These are phyloP conservation scores for Cardiocondyla obscurior DNA, from an alignment of 1,140 invertebrate species.

Conservation along the genomic window DNA sequence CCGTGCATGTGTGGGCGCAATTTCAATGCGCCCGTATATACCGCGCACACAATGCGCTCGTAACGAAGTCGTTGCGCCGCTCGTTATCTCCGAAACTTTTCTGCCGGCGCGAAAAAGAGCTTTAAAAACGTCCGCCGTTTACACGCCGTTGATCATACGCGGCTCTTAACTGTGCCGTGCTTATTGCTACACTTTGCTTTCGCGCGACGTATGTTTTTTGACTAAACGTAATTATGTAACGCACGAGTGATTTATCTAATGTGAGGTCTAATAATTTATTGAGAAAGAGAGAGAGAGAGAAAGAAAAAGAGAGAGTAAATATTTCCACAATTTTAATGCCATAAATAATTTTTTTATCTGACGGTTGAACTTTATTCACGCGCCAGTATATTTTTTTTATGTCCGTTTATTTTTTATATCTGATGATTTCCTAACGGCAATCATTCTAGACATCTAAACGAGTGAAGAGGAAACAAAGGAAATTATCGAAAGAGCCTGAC, in stretches of 20 bases:
- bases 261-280: neutral
- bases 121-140: neutral
- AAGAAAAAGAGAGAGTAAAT: no score
- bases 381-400: neutral
- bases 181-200: neutral
- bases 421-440: neutral
- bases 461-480: neutral
- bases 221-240: neutral
- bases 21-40: constrained; percentile 14
- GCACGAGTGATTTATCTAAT: neutral
- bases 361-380: neutral
- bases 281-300: no score
- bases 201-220: neutral
- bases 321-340: neutral
- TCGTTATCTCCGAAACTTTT: constrained; percentile 41
- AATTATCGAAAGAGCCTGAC: neutral
- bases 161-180: neutral
- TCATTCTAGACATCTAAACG: neutral
- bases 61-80: constrained; percentile 29
- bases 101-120: neutral
- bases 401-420: no score
- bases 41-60: constrained; percentile 1
- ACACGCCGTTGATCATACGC: constrained; percentile 12
- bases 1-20: neutral
- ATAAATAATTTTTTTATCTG: neutral